Base-by-base conservation (phyloP, 1,140 invertebrate species). In the Aphidius gifuensis region DNA sequence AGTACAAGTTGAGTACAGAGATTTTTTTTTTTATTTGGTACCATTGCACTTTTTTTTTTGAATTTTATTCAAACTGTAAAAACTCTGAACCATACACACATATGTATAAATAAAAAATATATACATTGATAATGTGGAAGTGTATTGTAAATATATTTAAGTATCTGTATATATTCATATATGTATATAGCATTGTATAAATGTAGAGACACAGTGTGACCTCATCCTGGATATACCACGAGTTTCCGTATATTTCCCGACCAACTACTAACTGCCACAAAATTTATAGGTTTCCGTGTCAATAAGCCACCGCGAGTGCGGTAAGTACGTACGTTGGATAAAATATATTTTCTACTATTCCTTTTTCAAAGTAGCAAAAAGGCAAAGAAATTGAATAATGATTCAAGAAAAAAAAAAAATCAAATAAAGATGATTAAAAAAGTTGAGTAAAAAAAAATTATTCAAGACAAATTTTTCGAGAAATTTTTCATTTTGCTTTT, bases 211-310 rank as follows among this genome's bases (percentile, higher is more conserved):
- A 55, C 40, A 11, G 39, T 55, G 9, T 55, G 50, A 53, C 45
- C 57, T 44, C 45, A 16, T n/a, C 47, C 9, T 45, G 5, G 2
- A 21, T 38, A 23, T 11, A 39, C 11, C 23, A 23, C 23, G 48
- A 32, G 4, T 21, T 46, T 9, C 8, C 58, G 16, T 42, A 11
- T n/a, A 44, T 40, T 23, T 38, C 32, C 43, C 23, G 46, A 23
- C 47, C 44, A 39, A 23, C 53, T 21, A 21, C 60, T 45, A 23
- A 47, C 45, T 9, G 64, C 67, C 64, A 49, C 38, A 42, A 59
- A 68, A 70, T 71, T 69, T 68, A 71, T 70, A 60, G 66, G 67
- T 71, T 71, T 70, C 69, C 66, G 62, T 69, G 64, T 71, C 70
- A 69, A 69, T 69, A 71, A 69, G 57, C 64, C 56, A 62, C 40